Evolutionary conservation across 2,797 vertebrate species (phyloP), one percentile per base, ranked within the genome.

Genomic region (Erethizon dorsatum): DNA sequence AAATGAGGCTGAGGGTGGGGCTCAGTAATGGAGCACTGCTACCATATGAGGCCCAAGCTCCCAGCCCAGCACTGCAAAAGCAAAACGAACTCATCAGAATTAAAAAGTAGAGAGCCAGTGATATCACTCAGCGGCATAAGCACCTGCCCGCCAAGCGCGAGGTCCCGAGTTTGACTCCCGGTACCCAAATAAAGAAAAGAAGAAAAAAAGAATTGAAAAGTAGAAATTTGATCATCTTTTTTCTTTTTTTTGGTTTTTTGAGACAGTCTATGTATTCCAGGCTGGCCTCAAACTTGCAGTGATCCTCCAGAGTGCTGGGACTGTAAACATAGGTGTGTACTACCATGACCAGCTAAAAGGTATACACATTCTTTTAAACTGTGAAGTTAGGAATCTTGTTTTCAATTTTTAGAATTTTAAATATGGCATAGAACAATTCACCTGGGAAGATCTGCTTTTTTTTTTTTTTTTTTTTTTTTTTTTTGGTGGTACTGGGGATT

Each of bases 321-420:
- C 2, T 75, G 5, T 26, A 31, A 17, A 33, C 17, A n/a, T 22
- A 7, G 22, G 20, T 7, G 24, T 28, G 22, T 9, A 15, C 24
- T 13, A 26, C 71, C 11, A 47, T 20, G 6, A 33, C 33, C 71
- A 41, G 10, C n/a, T 22, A 26, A 22, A 69, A n/a, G 20, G 9
- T 10, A 11, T 20, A 71, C 4, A 5, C 37, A 45, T 61, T 31
- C 54, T 45, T 73, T 6, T 77, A 94, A 89, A 89, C 14, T 80
- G 69, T 28, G 37, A 87, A 57, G 33, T 80, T 59, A 88, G 33
- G 28, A n/a, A 69, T 82, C 14, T 83, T 91, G 22, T 50, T 91
- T 89, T 77, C n/a, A 67, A 71, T 50, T 90, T 95, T 94, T 59
- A 91, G 56, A 95, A 65, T 22, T 71, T 71, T 71, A 31, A 56